Evolutionary conservation across 2,797 vertebrate species (phyloP).

Genomic region (Chrosomus eos): DNA sequence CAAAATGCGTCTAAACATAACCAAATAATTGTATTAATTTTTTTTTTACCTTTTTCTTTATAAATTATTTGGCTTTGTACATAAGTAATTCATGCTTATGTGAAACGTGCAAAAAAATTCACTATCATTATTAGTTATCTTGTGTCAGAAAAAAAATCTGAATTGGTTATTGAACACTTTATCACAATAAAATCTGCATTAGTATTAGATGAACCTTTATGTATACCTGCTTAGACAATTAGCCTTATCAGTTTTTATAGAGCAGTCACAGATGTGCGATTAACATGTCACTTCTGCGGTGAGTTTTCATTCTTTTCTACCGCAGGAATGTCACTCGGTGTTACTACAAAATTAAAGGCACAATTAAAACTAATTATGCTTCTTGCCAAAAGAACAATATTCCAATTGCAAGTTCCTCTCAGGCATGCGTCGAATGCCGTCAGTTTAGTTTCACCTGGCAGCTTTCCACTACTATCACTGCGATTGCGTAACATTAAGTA

Average conservation of each 20-base stretch:
- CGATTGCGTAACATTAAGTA: conserved; percentile 50
- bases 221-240: not conserved
- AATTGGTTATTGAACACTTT: not conserved
- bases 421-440: conserved; percentile 29
- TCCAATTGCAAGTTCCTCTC: not conserved
- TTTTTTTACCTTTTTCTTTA: not conserved
- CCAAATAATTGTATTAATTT: accelerated
- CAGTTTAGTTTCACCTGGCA: conserved; percentile 40
- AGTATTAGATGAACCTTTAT: not conserved
- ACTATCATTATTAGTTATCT: not conserved
- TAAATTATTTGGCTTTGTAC: not conserved
- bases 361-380: not conserved
- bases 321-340: not conserved
- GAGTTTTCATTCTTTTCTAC: not conserved
- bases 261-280: not conserved
- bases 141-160: not conserved
- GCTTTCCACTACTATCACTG: conserved; percentile 43
- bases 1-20: too few species aligned
- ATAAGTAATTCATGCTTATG: not conserved
- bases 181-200: not conserved
- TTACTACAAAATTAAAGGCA: not conserved
- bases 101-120: not conserved
- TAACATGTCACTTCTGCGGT: not conserved
- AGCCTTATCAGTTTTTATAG: not conserved
- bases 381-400: not conserved